phyloP scores from a whole-genome alignment of 2,888 invertebrate species.

The Crepidodera aurea region DNA sequence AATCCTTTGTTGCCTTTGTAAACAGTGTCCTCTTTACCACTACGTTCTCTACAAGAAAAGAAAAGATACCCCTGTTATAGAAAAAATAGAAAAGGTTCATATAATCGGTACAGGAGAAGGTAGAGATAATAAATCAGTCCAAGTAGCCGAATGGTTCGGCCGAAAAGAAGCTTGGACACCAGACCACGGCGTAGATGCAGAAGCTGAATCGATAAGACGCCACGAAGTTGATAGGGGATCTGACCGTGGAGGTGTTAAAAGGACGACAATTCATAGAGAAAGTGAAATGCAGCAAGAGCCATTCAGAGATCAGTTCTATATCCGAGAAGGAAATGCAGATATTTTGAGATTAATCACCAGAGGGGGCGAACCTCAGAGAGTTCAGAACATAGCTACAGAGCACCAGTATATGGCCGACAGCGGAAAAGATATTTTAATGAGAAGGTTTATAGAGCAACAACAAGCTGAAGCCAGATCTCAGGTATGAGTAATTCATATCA shows the following conservation, averaged over 20 bases:
- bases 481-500: conserved; percentile 1
- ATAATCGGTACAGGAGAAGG: conserved; percentile 68
- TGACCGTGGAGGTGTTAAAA: conserved; percentile 63
- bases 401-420: conserved; percentile 66
- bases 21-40: conserved; percentile 84
- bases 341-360: conserved; percentile 81
- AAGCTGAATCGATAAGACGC: conserved; percentile 75
- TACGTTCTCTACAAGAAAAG: conserved; percentile 79
- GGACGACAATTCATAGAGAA: conserved; percentile 46
- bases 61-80: conserved; percentile 74
- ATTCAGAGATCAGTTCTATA: conserved; percentile 70
- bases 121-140: conserved; percentile 76
- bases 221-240: conserved; percentile 83
- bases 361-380: conserved; percentile 60
- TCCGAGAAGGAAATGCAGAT: conserved; percentile 86
- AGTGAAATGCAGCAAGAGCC: conserved; percentile 61
- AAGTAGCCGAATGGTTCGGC: conserved; percentile 79
- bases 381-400: conserved; percentile 57
- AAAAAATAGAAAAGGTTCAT: conserved; percentile 53
- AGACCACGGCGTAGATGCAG: conserved; percentile 64
- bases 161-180: conserved; percentile 89
- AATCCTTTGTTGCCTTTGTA: conserved; percentile 84
- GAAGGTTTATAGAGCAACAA: conserved; percentile 85
- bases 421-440: conserved; percentile 85
- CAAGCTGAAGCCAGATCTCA: conserved; percentile 51